Evolutionary conservation across 2,888 invertebrate species (phyloP).

Genomic region (Tubulanus polymorphus): DNA sequence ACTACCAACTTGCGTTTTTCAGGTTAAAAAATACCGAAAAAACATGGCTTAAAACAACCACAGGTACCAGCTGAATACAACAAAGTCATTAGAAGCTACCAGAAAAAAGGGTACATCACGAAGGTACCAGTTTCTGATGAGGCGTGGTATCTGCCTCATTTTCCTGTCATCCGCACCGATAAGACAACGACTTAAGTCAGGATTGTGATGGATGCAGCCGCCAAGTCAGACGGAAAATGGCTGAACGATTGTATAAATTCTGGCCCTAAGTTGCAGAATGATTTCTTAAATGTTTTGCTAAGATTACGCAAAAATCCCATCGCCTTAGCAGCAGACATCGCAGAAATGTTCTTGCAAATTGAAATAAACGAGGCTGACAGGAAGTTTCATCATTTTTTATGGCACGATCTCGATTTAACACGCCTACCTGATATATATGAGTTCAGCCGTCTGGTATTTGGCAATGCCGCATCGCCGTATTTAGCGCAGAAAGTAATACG

Average conservation of each 20-base stretch:
- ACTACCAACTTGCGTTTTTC: background rate
- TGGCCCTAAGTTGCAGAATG: slow-evolving; percentile 11
- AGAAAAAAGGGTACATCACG: background rate
- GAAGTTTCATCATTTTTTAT: background rate
- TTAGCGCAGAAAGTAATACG: background rate
- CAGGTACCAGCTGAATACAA: background rate
- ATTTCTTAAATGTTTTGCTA: slow-evolving; percentile 2
- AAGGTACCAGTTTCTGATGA: background rate
- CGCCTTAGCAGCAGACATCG: slow-evolving; percentile 9
- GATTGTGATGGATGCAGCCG: slow-evolving; percentile 11
- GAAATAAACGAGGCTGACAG: background rate
- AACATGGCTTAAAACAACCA: background rate
- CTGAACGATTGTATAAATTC: slow-evolving; percentile 8
- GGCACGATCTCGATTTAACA: background rate
- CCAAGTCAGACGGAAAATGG: slow-evolving; percentile 5
- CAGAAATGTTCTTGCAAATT: slow-evolving; percentile 12
- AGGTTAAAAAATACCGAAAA: background rate
- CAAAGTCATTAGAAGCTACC: background rate
- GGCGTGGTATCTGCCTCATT: slow-evolving; percentile 8
- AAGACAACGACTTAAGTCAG: slow-evolving; percentile 11
- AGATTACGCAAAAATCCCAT: background rate
- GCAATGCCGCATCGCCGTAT: background rate
- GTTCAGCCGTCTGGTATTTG: background rate
- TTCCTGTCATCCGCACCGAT: slow-evolving; percentile 6
- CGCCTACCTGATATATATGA: background rate